phyloP scores from a whole-genome alignment of 2,797 vertebrate genomes.

The Lemur catta region DNA sequence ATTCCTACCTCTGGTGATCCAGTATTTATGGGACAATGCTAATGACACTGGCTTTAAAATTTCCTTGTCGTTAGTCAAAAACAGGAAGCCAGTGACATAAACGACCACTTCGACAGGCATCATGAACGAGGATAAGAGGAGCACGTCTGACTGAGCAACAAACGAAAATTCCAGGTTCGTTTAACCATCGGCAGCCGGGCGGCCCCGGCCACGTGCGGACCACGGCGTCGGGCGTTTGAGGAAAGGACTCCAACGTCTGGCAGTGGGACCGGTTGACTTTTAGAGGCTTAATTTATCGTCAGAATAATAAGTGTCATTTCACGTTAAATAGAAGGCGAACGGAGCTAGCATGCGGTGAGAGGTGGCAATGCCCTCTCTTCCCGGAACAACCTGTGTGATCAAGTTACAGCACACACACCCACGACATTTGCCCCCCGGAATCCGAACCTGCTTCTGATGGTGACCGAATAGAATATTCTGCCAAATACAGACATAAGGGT shows the following conservation, averaged over 20 bases:
- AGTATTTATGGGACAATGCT: background rate
- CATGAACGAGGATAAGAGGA: background rate
- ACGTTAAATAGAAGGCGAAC: background rate
- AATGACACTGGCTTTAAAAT: background rate
- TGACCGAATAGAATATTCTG: background rate
- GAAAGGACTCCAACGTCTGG: background rate
- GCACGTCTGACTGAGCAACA: background rate
- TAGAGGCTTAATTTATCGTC: background rate
- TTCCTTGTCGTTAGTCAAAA: background rate
- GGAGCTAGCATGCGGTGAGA: background rate
- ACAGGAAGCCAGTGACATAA: background rate
- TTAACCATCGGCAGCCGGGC: background rate
- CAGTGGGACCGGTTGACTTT: background rate
- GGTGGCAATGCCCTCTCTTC: background rate
- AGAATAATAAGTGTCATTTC: background rate
- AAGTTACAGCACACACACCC: background rate
- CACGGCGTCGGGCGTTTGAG: background rate
- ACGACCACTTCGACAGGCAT: background rate
- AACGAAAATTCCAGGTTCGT: background rate
- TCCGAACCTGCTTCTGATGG: background rate
- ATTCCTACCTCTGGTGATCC: background rate
- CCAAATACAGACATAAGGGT: background rate
- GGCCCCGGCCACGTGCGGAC: rapidly evolving
- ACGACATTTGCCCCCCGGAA: background rate
- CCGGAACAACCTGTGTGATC: background rate